Evolutionary conservation across 2,888 invertebrate genomes (phyloP), one percentile per base, ranked within the genome.

Genomic region (Uropetala carovei): DNA sequence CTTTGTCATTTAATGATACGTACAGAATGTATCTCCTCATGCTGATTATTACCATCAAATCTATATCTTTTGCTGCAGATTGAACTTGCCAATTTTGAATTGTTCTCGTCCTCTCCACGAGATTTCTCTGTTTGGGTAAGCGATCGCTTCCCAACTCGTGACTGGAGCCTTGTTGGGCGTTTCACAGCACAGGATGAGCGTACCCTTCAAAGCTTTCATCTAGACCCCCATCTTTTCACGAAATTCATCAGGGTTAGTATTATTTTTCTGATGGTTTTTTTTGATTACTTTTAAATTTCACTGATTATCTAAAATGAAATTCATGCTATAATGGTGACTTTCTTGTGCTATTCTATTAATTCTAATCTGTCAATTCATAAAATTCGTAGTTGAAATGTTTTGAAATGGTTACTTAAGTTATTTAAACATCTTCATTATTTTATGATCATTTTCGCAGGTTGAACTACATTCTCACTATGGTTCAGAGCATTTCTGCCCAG

Each of bases 101-200:
- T 99, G 93, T 99, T 99, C 95, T 99, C 99, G 11, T 99, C 99
- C 0, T 98, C 98, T 57, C 99, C 99, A 18, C 98, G 98, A 95
- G 98, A 98, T 93, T 98, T 99, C 94, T 97, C 97, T 22, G 97
- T 99, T 11, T 98, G 96, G 93, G 97, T 98, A 92, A 98, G 98
- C 94, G 99, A 99, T 95, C 96, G 99, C 92, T 98, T 97, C 95
- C 99, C 99, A 0, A 97, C 98, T 0, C 96, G 99, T 92, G 99
- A 99, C 86, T 99, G 99, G 99, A 97, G 97, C 75, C 96, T 96
- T 93, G 97, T 99, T 59, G 99, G 99, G 0, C 97, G 97, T 93
- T 99, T 99, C 94, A 96, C 97, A 59, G 98, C 99, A 0, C 97
- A 97, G 94, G 98, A 99, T 93, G 97, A 98, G 94, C 96, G 98